Percentiles rank a stretch among this genome's conserved stretches.
These are phyloP conservation scores for Eupithecia vulgata DNA, from an alignment of 2,888 invertebrate genomes.

Conservation along the genomic window DNA sequence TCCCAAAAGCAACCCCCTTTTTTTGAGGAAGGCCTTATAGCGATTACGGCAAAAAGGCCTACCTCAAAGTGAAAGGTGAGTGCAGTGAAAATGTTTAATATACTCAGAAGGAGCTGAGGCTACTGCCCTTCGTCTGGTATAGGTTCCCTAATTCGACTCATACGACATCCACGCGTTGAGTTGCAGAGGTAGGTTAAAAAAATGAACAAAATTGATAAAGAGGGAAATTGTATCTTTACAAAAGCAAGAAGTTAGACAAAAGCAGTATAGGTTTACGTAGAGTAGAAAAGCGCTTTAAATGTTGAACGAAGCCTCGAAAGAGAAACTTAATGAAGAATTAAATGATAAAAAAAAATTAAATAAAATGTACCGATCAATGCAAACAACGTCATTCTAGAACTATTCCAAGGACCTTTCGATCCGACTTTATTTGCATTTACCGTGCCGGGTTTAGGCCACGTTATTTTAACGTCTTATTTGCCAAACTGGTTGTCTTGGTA, in stretches of 20 bases:
- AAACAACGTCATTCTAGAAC: conserved; percentile 12
- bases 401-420: neutral
- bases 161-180: too few species aligned
- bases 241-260: neutral
- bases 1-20: too few species aligned
- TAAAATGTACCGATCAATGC: conserved; percentile 1
- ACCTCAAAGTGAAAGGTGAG: too few species aligned
- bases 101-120: too few species aligned
- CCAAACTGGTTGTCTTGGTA: conserved; percentile 2
- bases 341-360: too few species aligned
- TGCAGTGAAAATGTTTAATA: too few species aligned
- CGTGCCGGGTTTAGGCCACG: neutral
- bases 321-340: neutral
- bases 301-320: neutral
- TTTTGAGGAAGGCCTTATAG: too few species aligned
- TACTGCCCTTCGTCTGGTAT: too few species aligned
- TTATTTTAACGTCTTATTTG: neutral
- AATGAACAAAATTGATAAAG: too few species aligned
- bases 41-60: too few species aligned
- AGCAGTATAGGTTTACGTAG: neutral
- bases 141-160: too few species aligned
- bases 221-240: neutral
- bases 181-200: too few species aligned
- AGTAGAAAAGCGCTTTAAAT: neutral
- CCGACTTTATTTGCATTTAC: neutral